A percentile compares a stretch with the other conserved stretches of the same genome.
These are phyloP conservation scores for Gnatocerus cornutus DNA, from an alignment of 2,888 invertebrate genomes.

Conservation along the genomic window DNA sequence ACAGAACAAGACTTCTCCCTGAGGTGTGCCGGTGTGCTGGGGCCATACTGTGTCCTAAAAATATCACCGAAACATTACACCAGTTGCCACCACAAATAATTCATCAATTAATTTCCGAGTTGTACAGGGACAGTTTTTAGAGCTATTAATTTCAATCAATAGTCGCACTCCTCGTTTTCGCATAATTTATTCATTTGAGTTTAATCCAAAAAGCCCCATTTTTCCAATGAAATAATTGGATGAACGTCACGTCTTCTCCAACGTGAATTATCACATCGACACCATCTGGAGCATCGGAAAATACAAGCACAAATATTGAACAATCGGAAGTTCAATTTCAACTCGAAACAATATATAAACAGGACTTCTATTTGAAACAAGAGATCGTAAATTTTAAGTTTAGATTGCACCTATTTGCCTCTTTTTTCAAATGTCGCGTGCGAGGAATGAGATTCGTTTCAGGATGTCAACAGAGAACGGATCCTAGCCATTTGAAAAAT, in stretches of 20 bases:
- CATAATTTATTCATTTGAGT: slow-evolving; percentile 28
- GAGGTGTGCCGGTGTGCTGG: slow-evolving; percentile 88
- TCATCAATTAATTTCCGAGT: slow-evolving; percentile 36
- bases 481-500: slow-evolving; percentile 2
- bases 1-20: slow-evolving; percentile 85
- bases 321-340: slow-evolving; percentile 37
- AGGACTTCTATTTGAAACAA: slow-evolving; percentile 33
- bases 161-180: slow-evolving; percentile 18
- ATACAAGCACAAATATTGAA: slow-evolving; percentile 32
- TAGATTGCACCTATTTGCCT: slow-evolving; percentile 20
- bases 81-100: slow-evolving; percentile 24
- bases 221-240: slow-evolving; percentile 23
- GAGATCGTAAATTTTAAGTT: slow-evolving; percentile 39
- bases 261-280: slow-evolving; percentile 33
- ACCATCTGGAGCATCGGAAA: slow-evolving; percentile 29
- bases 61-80: slow-evolving; percentile 14
- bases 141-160: slow-evolving; percentile 41
- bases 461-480: not conserved
- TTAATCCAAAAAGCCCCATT: not conserved
- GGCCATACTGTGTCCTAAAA: slow-evolving; percentile 87
- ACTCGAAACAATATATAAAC: slow-evolving; percentile 39
- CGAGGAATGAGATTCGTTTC: slow-evolving; percentile 25
- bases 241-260: slow-evolving; percentile 9
- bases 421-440: slow-evolving; percentile 16
- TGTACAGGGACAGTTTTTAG: slow-evolving; percentile 25